Evolutionary conservation across 2,113 vertebrate species (phyloP).

Genomic region (Meriones unguiculatus): DNA sequence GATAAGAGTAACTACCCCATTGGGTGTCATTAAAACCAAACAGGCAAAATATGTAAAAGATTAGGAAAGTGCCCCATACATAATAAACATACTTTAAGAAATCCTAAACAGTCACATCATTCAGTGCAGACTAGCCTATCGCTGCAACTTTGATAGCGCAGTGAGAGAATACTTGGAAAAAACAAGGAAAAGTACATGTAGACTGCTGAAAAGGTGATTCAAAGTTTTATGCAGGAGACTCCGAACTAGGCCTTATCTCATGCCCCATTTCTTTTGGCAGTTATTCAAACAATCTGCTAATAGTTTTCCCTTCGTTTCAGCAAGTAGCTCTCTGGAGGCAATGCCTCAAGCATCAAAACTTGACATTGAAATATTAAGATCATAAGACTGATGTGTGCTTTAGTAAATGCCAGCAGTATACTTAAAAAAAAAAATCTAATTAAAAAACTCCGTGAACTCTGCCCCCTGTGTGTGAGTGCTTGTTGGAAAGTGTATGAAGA

Average conservation of each 20-base stretch:
- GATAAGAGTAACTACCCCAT: background rate
- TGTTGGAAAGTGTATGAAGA: conserved; percentile 52
- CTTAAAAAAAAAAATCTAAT: conserved; percentile 63
- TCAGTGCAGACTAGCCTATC: background rate
- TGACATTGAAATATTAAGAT: conserved; percentile 59
- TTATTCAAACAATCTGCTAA: conserved; percentile 5
- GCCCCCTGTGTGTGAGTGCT: background rate
- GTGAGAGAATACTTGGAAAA: background rate
- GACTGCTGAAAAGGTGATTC: background rate
- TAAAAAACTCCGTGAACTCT: conserved; percentile 18
- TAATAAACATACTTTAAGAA: background rate
- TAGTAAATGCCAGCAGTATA: background rate
- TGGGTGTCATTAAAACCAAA: background rate
- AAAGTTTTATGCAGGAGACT: background rate
- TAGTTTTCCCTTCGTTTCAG: conserved; percentile 33
- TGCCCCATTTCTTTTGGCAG: conserved; percentile 32
- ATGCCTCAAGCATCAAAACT: conserved; percentile 9
- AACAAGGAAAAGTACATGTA: background rate
- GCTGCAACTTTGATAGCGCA: background rate
- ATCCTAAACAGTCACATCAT: background rate
- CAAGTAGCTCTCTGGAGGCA: conserved; percentile 37
- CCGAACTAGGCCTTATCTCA: background rate
- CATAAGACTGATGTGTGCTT: background rate
- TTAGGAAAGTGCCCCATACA: background rate
- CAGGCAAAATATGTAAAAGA: background rate